Base-by-base conservation (phyloP, 1,140 invertebrate genomes). In the Geopemphigus sp. region DNA sequence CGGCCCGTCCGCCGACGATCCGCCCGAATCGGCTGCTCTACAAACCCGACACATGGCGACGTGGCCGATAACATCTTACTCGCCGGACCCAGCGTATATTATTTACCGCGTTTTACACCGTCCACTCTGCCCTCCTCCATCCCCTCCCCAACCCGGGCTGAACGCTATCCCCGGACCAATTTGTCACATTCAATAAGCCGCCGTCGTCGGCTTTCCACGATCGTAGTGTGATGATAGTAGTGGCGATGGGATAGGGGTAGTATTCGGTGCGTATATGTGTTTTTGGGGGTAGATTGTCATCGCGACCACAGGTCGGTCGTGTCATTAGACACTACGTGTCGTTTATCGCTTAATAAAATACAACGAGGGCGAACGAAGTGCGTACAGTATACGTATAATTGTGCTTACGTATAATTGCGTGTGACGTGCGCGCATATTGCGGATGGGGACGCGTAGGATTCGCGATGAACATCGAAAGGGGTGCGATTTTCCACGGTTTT, bases 121-220 rank as follows among this genome's bases (percentile, higher is more conserved):
- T 22, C 39, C 19, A 39, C 12, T 24, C 66, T 12, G 45, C 24
- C 39, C 26, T 19, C 54, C 72, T 32, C n/a, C n/a, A n/a, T n/a
- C n/a, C n/a, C n/a, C n/a, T n/a, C n/a, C n/a, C n/a, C n/a, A n/a
- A n/a, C n/a, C n/a, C n/a, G n/a, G n/a, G n/a, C n/a, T n/a, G n/a
- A n/a, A n/a, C n/a, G n/a, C n/a, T n/a, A n/a, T n/a, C n/a, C n/a
- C n/a, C 17, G 12, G 57, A 57, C 29, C 26, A 24, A 78, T 78
- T 78, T 78, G 74, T 78, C 74, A 59, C 57, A 78, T 78, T 78
- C 22, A 78, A 78, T 78, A 29, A 61, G 47, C 74, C 57, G 15
- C 50, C 74, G 57, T 24, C 74, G 39, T 45, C 56, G 54, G 54
- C n/a, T 45, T 59, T 47, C 50, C 22, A 24, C 39, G 14, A n/a